Percentiles rank a stretch among this genome's conserved stretches.
Evolutionary conservation across 1,140 invertebrate species (phyloP).

Genomic region (honey bee (Apis mellifera)): DNA sequence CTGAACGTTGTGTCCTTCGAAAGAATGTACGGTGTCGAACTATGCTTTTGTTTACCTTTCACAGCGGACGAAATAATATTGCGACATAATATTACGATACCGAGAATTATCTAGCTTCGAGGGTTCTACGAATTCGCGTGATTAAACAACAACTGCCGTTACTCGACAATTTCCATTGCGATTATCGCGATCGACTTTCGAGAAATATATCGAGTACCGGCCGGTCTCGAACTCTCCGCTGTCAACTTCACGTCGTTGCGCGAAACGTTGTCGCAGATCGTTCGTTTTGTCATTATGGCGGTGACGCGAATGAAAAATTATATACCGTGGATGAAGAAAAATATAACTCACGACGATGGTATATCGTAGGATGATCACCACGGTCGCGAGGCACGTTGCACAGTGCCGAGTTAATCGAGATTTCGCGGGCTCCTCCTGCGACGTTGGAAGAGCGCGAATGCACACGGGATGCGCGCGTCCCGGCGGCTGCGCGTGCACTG

Average conservation of each 20-base stretch:
- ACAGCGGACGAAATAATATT: not conserved
- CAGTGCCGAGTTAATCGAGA: slow-evolving; percentile 66
- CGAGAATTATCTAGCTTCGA: no score
- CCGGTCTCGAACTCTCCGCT: not conserved
- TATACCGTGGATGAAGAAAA: not conserved
- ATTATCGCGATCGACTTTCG: not conserved
- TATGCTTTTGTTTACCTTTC: slow-evolving; percentile 15
- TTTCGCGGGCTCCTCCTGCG: slow-evolving; percentile 71
- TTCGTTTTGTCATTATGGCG: not conserved
- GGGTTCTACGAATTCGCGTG: not conserved
- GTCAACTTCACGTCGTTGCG: slow-evolving; percentile 8
- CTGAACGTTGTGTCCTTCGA: slow-evolving; percentile 24
- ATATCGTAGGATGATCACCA: slow-evolving; percentile 32
- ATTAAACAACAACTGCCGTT: not conserved
- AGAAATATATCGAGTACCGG: not conserved
- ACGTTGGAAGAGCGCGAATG: slow-evolving; percentile 50
- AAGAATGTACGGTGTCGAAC: not conserved
- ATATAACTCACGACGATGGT: not conserved
- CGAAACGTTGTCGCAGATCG: not conserved
- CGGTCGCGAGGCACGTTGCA: slow-evolving; percentile 67
- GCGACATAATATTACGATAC: not conserved
- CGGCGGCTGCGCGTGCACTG: slow-evolving; percentile 78
- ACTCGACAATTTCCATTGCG: not conserved
- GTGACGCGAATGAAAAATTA: no score
- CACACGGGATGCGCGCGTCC: slow-evolving; percentile 72